Evolutionary conservation across 1,140 invertebrate species (phyloP).

Genomic region (Drosophila sturtevanti): DNA sequence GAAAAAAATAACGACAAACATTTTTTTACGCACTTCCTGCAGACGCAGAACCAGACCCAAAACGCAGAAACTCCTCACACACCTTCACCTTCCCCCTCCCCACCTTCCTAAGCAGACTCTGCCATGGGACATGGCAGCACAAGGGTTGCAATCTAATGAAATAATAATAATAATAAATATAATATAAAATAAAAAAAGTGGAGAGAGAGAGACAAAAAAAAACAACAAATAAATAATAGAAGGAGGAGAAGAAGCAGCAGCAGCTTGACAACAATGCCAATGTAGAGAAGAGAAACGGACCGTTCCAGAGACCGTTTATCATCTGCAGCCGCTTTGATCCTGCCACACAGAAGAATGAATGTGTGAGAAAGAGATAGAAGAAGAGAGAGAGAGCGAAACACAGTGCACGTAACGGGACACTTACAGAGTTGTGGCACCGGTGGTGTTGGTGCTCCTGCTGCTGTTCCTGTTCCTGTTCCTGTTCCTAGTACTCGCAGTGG

Average conservation of each 20-base stretch:
- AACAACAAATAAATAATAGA: too few relatives aligned
- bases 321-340: conserved; percentile 54
- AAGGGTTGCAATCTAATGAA: conserved; percentile 78
- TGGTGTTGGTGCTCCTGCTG: not conserved
- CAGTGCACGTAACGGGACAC: conserved; percentile 44
- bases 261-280: conserved; percentile 32
- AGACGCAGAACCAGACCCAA: not conserved
- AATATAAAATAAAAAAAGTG: not conserved
- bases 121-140: conserved; percentile 23
- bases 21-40: conserved; percentile 46
- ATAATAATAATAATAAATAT: conserved; percentile 70
- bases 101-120: conserved; percentile 7
- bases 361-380: conserved; percentile 12
- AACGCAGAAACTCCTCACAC: too few relatives aligned
- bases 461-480: too few relatives aligned
- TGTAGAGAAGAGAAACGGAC: conserved; percentile 4
- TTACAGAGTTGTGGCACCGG: conserved; percentile 2
- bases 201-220: not conserved
- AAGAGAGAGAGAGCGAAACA: not conserved
- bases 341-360: conserved; percentile 11
- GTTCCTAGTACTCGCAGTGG: too few relatives aligned
- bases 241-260: too few relatives aligned
- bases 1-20: conserved; percentile 29
- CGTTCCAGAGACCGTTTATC: conserved; percentile 46
- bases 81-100: too few relatives aligned